Base-by-base conservation (phyloP, 2,113 vertebrate species). In the Plecturocebus donacophilus region DNA sequence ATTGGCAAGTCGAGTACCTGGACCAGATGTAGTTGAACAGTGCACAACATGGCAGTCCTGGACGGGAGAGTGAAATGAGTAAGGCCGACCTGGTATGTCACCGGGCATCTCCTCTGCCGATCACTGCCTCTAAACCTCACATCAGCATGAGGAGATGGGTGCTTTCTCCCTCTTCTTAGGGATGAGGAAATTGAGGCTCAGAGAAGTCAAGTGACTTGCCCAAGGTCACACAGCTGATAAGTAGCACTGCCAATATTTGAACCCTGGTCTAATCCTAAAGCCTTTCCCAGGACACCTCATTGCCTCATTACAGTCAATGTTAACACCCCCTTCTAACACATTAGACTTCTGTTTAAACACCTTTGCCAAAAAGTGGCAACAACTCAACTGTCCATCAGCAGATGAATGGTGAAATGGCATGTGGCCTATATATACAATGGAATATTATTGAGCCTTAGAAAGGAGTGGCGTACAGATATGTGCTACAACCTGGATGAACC, bases 401-500 rank as follows among this genome's bases (percentile, higher is more conserved):
- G 42, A 19, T 5, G 42, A 20, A 23, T 23, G 7, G 47, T 25
- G 20, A 35, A 35, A 56, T 13, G 27, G 30, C 16, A 21, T 2
- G 40, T 0, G 42, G 30, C 17, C 9, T 6, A 0, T 1, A 30
- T 2, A 1, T 4, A 2, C 8, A 4, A 2, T 38, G 42, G 30
- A 47, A 30, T 30, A 40, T 7, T 19, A 52, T 1, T 27, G 11
- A 27, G 25, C 71, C 40, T 27, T 23, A 3, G 73, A 73, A 54
- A 49, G 54, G 81, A 47, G 47, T 21, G 58, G 27, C 27, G 25
- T 70, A 27, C 6, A 0, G 47, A 40, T 32, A 20, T 3, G 0
- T 0, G 17, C 13, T 8, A 27, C 16, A 32, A 9, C 0, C 0
- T 2, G 30, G 68, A 5, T 14, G 76, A 45, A 25, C 14, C 20